Base-by-base conservation (phyloP, 2,797 vertebrate genomes). In the Knipowitschia caucasica region DNA sequence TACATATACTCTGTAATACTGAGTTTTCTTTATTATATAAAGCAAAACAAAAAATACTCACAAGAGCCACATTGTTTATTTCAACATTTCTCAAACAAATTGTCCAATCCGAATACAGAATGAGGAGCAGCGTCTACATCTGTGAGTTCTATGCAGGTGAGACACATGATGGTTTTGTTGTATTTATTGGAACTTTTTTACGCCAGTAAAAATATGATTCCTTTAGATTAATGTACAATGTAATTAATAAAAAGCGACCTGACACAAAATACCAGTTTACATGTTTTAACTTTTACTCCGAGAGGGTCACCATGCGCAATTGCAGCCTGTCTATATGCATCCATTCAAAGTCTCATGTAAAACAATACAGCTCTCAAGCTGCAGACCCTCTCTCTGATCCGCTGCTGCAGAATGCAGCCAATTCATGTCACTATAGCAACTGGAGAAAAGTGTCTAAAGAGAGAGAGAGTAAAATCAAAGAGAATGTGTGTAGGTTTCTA, bases 351-450 rank as follows among this genome's bases (percentile, higher is more conserved):
- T 40, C 42, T 64, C 59, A 54, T 64, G 61, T 64, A 65, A 70
- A 79, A 67, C 67, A 57, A 69, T 66, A 50, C 23, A 59, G 62
- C 39, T 64, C 47, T 55, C 36, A 56, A 55, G 51, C 69, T 65
- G 64, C 46, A 3, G 50, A 55, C 71, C 67, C 26, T 62, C 33
- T 25, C 66, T 73, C 64, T 54, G 60, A 67, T 75, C 53, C 61
- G 56, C 27, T 67, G 59, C 73, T 69, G 82, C 78, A 85, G 62
- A 87, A 77, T 63, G 66, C 71, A 78, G 73, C 77, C 79, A 83
- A 86, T 86, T 87, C 77, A 67, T 35, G 23, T 91, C 75, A 72
- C 89, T 74, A 91, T 91, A 77, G 85, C 86, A 91, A 91, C 91
- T 53, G 7, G 46, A 78, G 58, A 68, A 78, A 73, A 59, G 64